Conservation (phyloP, 2,888 invertebrate species). For the Philereme transversata region DNA sequence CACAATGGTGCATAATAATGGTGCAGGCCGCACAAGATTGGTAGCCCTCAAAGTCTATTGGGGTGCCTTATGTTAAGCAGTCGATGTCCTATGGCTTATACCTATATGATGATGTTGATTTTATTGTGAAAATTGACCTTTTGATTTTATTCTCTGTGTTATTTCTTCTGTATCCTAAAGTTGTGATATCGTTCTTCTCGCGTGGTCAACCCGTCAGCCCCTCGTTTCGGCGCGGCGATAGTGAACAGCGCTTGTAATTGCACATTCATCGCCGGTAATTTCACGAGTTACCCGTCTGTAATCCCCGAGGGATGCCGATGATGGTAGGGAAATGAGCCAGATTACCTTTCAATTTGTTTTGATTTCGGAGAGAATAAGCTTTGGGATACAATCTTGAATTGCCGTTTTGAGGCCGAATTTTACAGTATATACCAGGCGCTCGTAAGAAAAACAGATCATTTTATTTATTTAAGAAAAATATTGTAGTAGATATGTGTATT, state of each 20-base stretch:
- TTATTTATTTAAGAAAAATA: neutral
- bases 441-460: neutral
- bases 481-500: too few species aligned
- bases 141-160: neutral
- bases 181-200: constrained; percentile 20
- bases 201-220: constrained; percentile 27
- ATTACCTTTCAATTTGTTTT: constrained; percentile 14
- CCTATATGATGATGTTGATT: too few species aligned
- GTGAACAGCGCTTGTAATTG: constrained; percentile 17
- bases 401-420: too few species aligned
- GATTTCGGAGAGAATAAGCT: neutral
- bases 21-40: too few species aligned
- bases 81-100: too few species aligned
- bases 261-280: neutral
- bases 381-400: too few species aligned
- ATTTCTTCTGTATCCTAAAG: neutral
- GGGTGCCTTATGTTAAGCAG: too few species aligned
- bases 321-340: constrained; percentile 15
- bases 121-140: too few species aligned
- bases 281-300: neutral
- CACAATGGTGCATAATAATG: too few species aligned
- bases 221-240: constrained; percentile 22
- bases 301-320: constrained; percentile 7
- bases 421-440: too few species aligned
- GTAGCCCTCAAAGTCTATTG: too few species aligned